Conservation (phyloP, 2,113 vertebrate genomes). For the Cavia porcellus region DNA sequence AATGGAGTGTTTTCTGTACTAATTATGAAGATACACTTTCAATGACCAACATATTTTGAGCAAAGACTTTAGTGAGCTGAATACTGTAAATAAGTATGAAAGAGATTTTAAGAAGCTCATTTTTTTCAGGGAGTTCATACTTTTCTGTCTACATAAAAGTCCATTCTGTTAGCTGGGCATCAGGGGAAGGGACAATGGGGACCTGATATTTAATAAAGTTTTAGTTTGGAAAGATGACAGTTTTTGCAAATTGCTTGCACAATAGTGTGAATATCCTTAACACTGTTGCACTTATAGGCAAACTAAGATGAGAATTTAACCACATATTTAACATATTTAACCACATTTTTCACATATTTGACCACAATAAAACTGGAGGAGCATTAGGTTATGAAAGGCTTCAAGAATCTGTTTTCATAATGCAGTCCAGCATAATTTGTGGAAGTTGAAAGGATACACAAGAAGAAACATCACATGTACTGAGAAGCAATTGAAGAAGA, state of each 20-base stretch:
- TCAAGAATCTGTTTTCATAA: neutral
- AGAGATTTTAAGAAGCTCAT: neutral
- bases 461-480: neutral
- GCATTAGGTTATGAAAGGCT: neutral
- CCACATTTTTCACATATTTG: neutral
- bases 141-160: neutral
- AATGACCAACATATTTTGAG: neutral
- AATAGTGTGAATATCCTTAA: neutral
- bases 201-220: neutral
- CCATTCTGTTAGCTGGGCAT: neutral
- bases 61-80: neutral
- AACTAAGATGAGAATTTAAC: neutral
- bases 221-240: neutral
- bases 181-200: neutral
- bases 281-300: neutral
- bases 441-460: neutral
- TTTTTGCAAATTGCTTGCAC: neutral
- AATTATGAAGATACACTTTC: neutral
- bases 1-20: neutral
- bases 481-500: neutral
- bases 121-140: neutral
- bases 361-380: neutral
- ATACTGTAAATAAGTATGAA: neutral
- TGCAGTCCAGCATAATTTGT: neutral
- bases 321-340: neutral